phyloP scores from a whole-genome alignment of 2,797 vertebrate genomes.

The Tapirus indicus region DNA sequence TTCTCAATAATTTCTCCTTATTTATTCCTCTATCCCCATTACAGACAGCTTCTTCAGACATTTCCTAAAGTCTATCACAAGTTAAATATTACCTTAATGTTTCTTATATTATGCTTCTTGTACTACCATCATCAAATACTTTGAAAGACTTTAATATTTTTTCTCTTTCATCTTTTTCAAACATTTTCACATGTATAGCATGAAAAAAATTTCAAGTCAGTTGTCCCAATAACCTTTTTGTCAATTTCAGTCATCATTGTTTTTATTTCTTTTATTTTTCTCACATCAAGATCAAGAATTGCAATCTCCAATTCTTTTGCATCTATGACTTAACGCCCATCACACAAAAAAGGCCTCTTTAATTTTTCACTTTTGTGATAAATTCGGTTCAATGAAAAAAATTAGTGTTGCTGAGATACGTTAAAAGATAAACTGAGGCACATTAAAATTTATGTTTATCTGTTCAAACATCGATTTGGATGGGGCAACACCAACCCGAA shows the following conservation, averaged over 20 bases:
- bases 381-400: background rate
- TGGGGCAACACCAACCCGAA: background rate
- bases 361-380: background rate
- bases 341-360: background rate
- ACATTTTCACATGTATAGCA: background rate
- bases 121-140: background rate
- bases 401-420: background rate
- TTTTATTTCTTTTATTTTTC: background rate
- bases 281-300: background rate
- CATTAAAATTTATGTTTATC: background rate
- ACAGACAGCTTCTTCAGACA: background rate
- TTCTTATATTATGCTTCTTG: background rate
- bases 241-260: background rate
- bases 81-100: background rate
- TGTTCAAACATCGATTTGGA: background rate
- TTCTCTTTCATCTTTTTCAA: background rate
- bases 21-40: background rate
- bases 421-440: background rate
- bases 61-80: background rate
- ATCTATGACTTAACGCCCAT: background rate
- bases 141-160: background rate
- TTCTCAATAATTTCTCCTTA: background rate
- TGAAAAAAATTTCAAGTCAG: background rate
- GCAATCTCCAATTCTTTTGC: background rate
- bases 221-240: background rate